phyloP scores from a whole-genome alignment of 2,797 vertebrate genomes.

The Aldrovandia affinis region DNA sequence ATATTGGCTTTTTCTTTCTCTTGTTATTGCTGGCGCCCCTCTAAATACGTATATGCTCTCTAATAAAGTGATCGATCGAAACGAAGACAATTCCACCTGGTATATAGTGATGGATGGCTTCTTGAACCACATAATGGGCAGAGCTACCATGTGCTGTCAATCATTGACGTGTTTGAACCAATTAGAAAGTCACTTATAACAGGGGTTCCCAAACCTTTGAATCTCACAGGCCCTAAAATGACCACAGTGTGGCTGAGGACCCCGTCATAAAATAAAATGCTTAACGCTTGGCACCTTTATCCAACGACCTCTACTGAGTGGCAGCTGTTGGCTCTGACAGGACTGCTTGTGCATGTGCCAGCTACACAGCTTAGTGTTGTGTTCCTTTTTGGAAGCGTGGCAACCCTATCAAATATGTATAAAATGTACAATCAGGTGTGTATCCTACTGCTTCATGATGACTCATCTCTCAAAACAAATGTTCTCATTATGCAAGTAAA shows the following conservation, averaged over 20 bases:
- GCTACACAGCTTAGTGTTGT: background rate
- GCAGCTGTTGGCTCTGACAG: background rate
- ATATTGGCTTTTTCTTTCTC: background rate
- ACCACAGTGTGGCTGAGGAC: too few relatives aligned
- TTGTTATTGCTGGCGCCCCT: background rate
- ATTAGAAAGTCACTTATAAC: background rate
- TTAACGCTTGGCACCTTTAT: background rate
- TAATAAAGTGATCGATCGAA: background rate
- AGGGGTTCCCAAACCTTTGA: background rate
- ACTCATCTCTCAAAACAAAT: background rate
- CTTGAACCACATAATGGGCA: background rate
- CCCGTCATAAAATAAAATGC: background rate
- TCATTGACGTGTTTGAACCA: background rate
- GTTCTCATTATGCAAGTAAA: background rate
- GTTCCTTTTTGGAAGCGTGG: background rate
- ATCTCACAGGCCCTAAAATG: too few relatives aligned
- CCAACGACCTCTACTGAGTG: background rate
- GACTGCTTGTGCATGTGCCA: background rate
- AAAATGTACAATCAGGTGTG: background rate
- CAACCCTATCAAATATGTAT: background rate
- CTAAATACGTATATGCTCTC: background rate
- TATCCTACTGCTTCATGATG: background rate
- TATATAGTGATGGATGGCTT: background rate
- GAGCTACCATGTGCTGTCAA: background rate
- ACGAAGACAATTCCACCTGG: background rate